A percentile compares a stretch with the other conserved stretches of the same genome.
Conservation (phyloP, 2,888 invertebrate genomes). For the Schizotus pectinicornis region DNA sequence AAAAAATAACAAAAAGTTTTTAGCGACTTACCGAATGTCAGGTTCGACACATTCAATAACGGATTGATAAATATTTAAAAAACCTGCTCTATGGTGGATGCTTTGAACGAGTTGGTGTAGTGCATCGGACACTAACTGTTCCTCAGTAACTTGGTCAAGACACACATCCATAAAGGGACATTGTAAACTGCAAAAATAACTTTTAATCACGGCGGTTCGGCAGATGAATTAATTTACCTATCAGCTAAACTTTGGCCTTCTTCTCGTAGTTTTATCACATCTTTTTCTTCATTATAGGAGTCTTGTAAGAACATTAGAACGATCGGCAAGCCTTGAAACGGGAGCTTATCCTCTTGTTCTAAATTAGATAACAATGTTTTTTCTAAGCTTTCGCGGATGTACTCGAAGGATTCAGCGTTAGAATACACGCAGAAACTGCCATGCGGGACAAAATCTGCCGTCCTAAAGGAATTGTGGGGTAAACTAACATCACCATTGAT, state of each 20-base stretch:
- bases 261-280: slow-evolving; percentile 82
- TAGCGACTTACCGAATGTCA: slow-evolving; percentile 71
- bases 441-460: slow-evolving; percentile 87
- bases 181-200: slow-evolving; percentile 68
- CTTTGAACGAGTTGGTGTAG: slow-evolving; percentile 76
- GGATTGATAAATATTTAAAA: slow-evolving; percentile 74
- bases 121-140: slow-evolving; percentile 72
- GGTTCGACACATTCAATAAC: slow-evolving; percentile 82
- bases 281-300: slow-evolving; percentile 81
- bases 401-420: slow-evolving; percentile 90
- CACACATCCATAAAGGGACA: slow-evolving; percentile 86
- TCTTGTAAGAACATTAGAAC: slow-evolving; percentile 92
- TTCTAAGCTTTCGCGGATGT: slow-evolving; percentile 88
- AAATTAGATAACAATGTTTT: slow-evolving; percentile 89
- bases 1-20: slow-evolving; percentile 2
- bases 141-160: slow-evolving; percentile 69
- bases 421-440: slow-evolving; percentile 91
- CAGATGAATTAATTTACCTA: slow-evolving; percentile 64
- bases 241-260: slow-evolving; percentile 91
- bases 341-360: slow-evolving; percentile 86
- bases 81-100: slow-evolving; percentile 79
- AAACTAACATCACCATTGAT: slow-evolving; percentile 85
- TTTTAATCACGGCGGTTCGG: slow-evolving; percentile 3
- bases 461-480: slow-evolving; percentile 80
- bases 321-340: slow-evolving; percentile 86